Base-by-base conservation (phyloP, 1,140 invertebrate species). In the Phymorhynchus buccinoides region DNA sequence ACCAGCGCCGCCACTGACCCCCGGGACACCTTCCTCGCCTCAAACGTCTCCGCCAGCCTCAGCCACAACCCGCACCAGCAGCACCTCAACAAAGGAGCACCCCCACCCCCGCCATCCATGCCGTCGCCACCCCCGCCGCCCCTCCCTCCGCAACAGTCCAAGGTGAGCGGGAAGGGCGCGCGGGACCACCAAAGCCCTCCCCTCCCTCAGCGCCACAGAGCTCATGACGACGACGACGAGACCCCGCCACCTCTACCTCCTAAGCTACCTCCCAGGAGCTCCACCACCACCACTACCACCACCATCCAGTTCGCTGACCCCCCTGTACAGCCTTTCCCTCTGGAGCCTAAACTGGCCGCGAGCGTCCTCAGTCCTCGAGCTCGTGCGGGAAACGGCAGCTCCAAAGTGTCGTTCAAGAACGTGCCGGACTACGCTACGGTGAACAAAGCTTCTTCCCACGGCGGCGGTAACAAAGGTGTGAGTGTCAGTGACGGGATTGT, bases 301-400 rank as follows among this genome's bases (percentile, higher is more conserved):
- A 77, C 83, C 4, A 79, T 84, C 32, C 71, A 79, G n/a, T 84
- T 84, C 68, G 62, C 62, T 44, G 56, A 77, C 35, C 71, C 41
- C 4, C 48, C 75, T 42, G 48, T 52, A 12, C 48, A 84, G 41
- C 82, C 62, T 12, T 84, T 75, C n/a, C 42, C 66, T 27, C 48
- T 52, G 30, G 44, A 78, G 52, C 71, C 9, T 14, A 27, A 52
- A 62, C 16, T 41, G 14, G 30, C 9, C 1, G 30, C 27, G 27
- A 27, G 62, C 12, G 37, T 75, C 22, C 71, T 48, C 9, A 42
- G 48, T 71, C 35, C 48, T n/a, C 32, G 62, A 42, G 42, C 22
- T 16, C 6, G n/a, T 44, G 71, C 39, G 39, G 71, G 68, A 27
- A 68, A 73, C 37, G 68, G 22, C 22, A 73, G 83, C 37, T n/a